Base-by-base conservation (phyloP, 2,113 vertebrate species). In the Oreochromis spilurus region DNA sequence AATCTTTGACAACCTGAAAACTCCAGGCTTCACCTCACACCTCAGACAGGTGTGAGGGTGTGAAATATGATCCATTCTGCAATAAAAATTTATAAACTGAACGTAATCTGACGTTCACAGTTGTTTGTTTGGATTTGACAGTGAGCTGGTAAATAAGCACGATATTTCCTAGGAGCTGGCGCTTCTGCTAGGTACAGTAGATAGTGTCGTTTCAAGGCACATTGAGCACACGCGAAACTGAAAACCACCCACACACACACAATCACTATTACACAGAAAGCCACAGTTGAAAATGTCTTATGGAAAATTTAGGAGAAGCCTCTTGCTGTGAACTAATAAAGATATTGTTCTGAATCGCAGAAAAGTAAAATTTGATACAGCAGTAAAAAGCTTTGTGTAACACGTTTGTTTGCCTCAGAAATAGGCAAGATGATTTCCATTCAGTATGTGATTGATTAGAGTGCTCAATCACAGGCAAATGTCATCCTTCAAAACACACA, bases 401-500 rank as follows among this genome's bases (percentile, higher is more conserved):
- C n/a, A 26, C 6, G 7, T 78, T 55, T 80, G 50, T 58, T 77
- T 84, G 26, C 53, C 19, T 79, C 7, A 43, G 45, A 62, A 78
- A 77, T 8, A 78, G 40, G 75, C 24, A 11, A 60, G 70, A 78
- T 26, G 2, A 14, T 58, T 78, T 78, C 70, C 70, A 48, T 84
- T 83, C 55, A 24, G 43, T n/a, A 4, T 31, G 13, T 21, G 29
- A 70, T 29, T 52, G 43, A 88, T 87, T 81, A 26, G 9, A 65
- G 24, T 70, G 40, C 67, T 89, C 82, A 77, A 36, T 88, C 50
- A 83, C 48, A 79, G 48, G 7, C 52, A 75, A 72, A 72, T 87
- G 77, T 85, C 89, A 72, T 85, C 54, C 67, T 50, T 85, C 84
- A 83, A 84, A 87, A 87, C 58, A 88, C 65, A 50, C 52, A 24